Base-by-base conservation (phyloP, 2,888 invertebrate genomes). In the Cheiracanthium punctorium region DNA sequence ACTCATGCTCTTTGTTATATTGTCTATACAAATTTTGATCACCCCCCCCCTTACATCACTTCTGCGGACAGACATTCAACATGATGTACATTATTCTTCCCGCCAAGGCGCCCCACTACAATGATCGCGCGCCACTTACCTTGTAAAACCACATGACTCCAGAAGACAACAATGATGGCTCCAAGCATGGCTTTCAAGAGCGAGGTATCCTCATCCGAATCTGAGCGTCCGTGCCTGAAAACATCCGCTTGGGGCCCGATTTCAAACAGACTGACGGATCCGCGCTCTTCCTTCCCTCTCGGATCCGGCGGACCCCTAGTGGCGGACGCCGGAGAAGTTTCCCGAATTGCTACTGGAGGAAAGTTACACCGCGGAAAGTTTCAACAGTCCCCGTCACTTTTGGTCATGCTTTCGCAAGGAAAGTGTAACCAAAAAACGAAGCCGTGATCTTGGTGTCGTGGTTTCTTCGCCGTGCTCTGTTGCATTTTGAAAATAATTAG, bases 261-360 rank as follows among this genome's bases (percentile, higher is more conserved):
- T 58, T 58, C 58, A 58, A 58, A 58, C 4, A 5, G 24, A 24
- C 24, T 20, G 24, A 24, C 5, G 2, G 58, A 2, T 5, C 24
- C 58, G 24, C 58, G 58, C 24, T 8, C 17, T 37, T 48, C 8
- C 17, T 24, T 58, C 12, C 17, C 5, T 7, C 58, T 17, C 58
- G 4, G 58, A 58, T 24, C 58, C 58, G 24, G 24, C 20, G 4
- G 58, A 58, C 58, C 58, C 58, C 58, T 58, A 58, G 58, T 58
- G 58, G 58, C 58, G 58, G 58, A 58, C 5, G 17, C 24, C 7
- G 58, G 58, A 58, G 58, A 58, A 58, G 58, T 58, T 58, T 58
- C 58, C 5, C 20, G 58, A 7, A 58, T 24, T 24, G 58, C 58
- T 58, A 58, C 58, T 58, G 58, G 58, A 24, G 58, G 58, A 58